Evolutionary conservation across 2,797 vertebrate species (phyloP).

Genomic region (Eptatretus atami): DNA sequence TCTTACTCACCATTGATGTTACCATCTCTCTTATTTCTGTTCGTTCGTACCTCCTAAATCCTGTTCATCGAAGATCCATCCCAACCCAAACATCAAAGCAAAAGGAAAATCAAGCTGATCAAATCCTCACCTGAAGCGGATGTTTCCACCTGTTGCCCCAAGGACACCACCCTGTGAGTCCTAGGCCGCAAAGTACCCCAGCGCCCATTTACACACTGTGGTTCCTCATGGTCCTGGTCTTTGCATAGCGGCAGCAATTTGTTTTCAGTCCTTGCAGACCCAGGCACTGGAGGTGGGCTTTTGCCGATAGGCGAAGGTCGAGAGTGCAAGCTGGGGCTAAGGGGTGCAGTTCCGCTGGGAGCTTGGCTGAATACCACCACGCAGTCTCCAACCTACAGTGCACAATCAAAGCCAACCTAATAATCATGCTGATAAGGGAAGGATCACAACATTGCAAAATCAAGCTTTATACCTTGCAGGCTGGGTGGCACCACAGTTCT

Average conservation of each 20-base stretch:
- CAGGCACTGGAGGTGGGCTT: constrained; percentile 41
- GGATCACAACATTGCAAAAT: background rate
- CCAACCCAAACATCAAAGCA: too few relatives aligned
- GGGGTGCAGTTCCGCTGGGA: constrained; percentile 59
- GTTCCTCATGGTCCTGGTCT: constrained; percentile 45
- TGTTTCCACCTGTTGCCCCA: constrained; percentile 39
- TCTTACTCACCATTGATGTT: too few relatives aligned
- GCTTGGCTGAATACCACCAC: constrained; percentile 96
- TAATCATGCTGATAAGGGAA: background rate
- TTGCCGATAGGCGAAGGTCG: constrained; percentile 90
- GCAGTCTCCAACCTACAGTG: constrained; percentile 54
- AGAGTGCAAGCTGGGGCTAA: constrained; percentile 84
- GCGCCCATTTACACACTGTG: constrained; percentile 70
- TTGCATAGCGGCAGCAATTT: constrained; percentile 31
- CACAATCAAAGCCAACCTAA: background rate
- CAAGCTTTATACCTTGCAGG: constrained; percentile 37
- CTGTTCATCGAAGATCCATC: too few relatives aligned
- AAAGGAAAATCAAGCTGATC: too few relatives aligned
- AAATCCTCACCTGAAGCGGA: too few relatives aligned
- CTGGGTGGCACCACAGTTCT: constrained; percentile 85
- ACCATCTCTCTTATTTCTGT: too few relatives aligned
- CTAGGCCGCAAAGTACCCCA: constrained; percentile 74
- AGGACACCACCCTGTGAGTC: constrained; percentile 28
- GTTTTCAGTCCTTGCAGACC: constrained; percentile 32
- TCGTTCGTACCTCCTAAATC: too few relatives aligned